Evolutionary conservation across 1,140 invertebrate species (phyloP).

Genomic region (Brachionus asplanchnoidis): DNA sequence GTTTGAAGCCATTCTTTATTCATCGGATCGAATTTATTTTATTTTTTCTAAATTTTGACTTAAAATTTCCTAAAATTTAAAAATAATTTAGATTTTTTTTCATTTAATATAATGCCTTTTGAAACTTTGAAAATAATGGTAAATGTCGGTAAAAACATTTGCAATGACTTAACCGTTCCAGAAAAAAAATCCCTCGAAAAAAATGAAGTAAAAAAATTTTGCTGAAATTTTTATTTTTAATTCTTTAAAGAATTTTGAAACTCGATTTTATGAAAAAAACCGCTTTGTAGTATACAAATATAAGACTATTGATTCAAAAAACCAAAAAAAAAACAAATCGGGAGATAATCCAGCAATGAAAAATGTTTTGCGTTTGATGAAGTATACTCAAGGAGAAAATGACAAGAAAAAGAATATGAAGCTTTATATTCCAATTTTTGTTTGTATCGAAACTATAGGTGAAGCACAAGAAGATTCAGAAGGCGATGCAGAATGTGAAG

Average conservation of each 20-base stretch:
- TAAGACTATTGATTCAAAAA: neutral
- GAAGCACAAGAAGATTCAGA: neutral
- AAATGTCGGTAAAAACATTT: slow-evolving; percentile 24
- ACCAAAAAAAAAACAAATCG: neutral
- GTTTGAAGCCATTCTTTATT: neutral
- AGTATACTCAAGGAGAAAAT: slow-evolving; percentile 40
- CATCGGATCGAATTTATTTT: neutral
- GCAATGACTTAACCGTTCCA: slow-evolving; percentile 3
- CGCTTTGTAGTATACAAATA: slow-evolving; percentile 6
- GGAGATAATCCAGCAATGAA: slow-evolving; percentile 32
- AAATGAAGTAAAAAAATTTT: neutral
- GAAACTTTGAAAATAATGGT: slow-evolving; percentile 30
- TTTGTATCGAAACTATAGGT: slow-evolving; percentile 1
- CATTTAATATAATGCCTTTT: neutral
- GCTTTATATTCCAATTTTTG: slow-evolving; percentile 35
- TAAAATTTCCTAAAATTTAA: no score
- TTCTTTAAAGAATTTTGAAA: slow-evolving; percentile 25
- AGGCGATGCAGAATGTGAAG: neutral
- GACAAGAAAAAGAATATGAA: slow-evolving; percentile 39
- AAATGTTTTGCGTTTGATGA: slow-evolving; percentile 36
- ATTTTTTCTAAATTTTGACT: neutral
- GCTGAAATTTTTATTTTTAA: neutral
- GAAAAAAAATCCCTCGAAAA: neutral
- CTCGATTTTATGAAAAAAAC: slow-evolving; percentile 24
- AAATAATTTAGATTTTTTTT: neutral